Base-by-base conservation (phyloP, 2,113 vertebrate species). In the Ophthalmolycus amberensis region DNA sequence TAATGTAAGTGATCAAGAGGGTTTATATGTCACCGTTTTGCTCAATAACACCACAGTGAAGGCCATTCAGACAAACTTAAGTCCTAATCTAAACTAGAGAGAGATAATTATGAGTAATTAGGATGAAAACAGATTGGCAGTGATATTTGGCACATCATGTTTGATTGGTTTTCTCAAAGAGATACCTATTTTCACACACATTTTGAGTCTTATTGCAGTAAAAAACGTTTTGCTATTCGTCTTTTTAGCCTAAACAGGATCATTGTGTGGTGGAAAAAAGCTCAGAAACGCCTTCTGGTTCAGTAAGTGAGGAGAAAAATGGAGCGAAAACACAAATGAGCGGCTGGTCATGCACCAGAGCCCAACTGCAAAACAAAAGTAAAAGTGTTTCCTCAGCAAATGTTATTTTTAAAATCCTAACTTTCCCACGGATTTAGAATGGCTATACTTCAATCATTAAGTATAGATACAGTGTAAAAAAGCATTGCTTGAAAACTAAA, bases 371-470 rank as follows among this genome's bases (percentile, higher is more conserved):
- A 75, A 65, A 27, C 22, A 8, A 59, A 73, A 67, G 38, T 64
- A 29, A 71, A 50, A 88, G 38, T 77, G 54, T 86, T 77, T 77
- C 40, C 48, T 67, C 44, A 63, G 54, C 52, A 75, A 37, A 42
- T 76, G 29, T 66, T 70, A 11, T 68, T 76, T 58, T 67, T 68
- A 18, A 84, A 82, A 81, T 63, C 6, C 18, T n/a, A 69, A 46
- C 74, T 73, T 76, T 75, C 1, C 76, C 4, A 38, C 25, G 0
- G 25, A 67, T 25, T 63, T 67, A 29, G 11, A 44, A 16, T 27
- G 6, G 3, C 42, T 29, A 56, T 25, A 56, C 67, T 79, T 59
- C 27, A 59, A 75, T 38, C 27, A 71, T 71, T 38, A 4, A 42
- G 1, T 22, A n/a, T 16, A 5, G 34, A 60, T 22, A 20, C 42